Conservation (phyloP, 2,888 invertebrate species). For the Parnassius smintheus region DNA sequence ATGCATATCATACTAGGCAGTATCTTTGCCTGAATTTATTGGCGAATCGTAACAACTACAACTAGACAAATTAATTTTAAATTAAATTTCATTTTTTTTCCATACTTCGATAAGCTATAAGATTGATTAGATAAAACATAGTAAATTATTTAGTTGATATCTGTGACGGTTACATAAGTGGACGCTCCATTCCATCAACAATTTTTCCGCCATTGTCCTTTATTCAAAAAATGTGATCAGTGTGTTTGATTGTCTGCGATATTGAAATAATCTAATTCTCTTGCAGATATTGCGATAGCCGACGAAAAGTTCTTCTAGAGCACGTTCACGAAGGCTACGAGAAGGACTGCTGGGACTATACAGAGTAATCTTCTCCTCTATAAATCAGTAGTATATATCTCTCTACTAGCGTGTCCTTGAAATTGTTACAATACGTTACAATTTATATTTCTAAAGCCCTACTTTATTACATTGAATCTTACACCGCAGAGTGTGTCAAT, state of each 20-base stretch:
- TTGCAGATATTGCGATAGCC: conserved; percentile 97
- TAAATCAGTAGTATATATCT: conserved; percentile 28
- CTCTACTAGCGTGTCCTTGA: conserved; percentile 13
- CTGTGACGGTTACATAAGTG: no score
- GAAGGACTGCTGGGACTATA: conserved; percentile 98
- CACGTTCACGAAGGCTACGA: conserved; percentile 99
- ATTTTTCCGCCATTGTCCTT: no score
- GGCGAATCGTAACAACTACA: no score
- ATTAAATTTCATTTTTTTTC: no score
- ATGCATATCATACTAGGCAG: no score
- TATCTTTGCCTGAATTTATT: no score
- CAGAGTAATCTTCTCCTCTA: conserved; percentile 83
- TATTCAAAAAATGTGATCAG: background rate
- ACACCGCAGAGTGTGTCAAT: background rate
- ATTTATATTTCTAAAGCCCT: conserved; percentile 18
- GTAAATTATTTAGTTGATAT: no score
- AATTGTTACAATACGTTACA: conserved; percentile 8
- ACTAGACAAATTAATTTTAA: no score
- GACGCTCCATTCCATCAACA: no score
- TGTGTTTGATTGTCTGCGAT: background rate
- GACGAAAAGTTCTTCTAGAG: conserved; percentile 96
- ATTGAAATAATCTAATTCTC: conserved; percentile 9
- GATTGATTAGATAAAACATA: no score
- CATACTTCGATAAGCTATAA: no score
- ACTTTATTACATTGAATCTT: conserved; percentile 19